Percentiles rank a stretch among this genome's conserved stretches.
phyloP scores from a whole-genome alignment of 2,888 invertebrate genomes.

The Zaprionus lineosus region DNA sequence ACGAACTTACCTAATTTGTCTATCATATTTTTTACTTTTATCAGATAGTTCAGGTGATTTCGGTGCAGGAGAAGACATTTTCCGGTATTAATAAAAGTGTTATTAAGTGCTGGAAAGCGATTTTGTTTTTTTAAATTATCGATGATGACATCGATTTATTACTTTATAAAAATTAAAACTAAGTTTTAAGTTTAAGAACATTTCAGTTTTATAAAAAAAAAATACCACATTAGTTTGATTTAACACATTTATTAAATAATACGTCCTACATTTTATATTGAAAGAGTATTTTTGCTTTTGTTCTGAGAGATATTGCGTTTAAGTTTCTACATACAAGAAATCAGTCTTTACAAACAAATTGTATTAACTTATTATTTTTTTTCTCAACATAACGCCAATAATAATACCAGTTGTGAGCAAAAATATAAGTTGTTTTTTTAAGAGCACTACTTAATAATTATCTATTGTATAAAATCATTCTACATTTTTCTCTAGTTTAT shows the following conservation, averaged over 20 bases:
- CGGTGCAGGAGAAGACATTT: conserved; percentile 83
- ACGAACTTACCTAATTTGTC: conserved; percentile 88
- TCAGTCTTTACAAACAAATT: conserved; percentile 77
- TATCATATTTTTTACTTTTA: conserved; percentile 89
- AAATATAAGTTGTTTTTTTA: conserved; percentile 39
- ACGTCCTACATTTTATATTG: conserved; percentile 43
- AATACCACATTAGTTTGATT: conserved; percentile 25
- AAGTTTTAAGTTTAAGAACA: too few relatives aligned
- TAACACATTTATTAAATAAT: conserved; percentile 64
- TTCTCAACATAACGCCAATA: conserved; percentile 41
- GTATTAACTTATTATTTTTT: conserved; percentile 53
- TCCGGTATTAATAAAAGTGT: conserved; percentile 52
- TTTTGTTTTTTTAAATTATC: conserved; percentile 1
- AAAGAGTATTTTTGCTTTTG: conserved; percentile 2
- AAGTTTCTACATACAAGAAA: conserved; percentile 62
- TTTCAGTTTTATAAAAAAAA: background rate
- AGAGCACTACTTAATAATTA: conserved; percentile 23
- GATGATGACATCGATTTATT: conserved; percentile 1
- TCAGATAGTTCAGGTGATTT: conserved; percentile 88
- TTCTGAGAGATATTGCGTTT: conserved; percentile 53
- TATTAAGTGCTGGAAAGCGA: conserved; percentile 45
- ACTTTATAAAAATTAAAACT: too few relatives aligned
- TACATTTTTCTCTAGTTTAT: conserved; percentile 7
- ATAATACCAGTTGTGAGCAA: conserved; percentile 70
- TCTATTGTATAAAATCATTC: conserved; percentile 9